Evolutionary conservation across 2,888 invertebrate genomes (phyloP).

Genomic region (Thymelicus sylvestris): DNA sequence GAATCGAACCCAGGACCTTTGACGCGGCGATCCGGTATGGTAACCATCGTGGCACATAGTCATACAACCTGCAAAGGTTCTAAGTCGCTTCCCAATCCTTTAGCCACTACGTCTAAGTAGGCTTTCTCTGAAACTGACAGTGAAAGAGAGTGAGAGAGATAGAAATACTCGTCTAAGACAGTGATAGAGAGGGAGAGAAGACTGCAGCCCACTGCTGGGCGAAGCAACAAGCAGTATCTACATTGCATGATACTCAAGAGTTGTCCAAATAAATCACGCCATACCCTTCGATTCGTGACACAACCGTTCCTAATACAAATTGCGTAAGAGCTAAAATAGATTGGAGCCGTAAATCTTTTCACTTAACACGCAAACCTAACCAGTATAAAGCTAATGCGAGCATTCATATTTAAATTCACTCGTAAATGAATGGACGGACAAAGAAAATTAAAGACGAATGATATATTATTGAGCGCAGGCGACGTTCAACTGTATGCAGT

Average conservation of each 20-base stretch:
- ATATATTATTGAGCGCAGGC: not conserved
- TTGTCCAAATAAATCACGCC: conserved; percentile 15
- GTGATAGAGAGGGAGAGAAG: too few species aligned
- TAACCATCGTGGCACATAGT: too few species aligned
- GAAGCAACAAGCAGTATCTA: conserved; percentile 7
- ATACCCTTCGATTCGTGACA: conserved; percentile 10
- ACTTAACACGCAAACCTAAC: conserved; percentile 43
- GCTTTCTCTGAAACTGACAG: too few species aligned
- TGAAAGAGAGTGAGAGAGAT: too few species aligned
- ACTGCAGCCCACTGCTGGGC: too few species aligned
- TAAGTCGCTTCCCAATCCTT: too few species aligned
- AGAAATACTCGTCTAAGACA: too few species aligned
- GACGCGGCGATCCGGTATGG: too few species aligned
- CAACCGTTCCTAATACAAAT: not conserved
- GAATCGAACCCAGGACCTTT: too few species aligned
- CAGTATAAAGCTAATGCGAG: conserved; percentile 47
- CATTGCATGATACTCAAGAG: conserved; percentile 11
- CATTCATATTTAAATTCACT: conserved; percentile 48
- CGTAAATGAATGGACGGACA: conserved; percentile 44
- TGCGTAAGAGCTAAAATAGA: conserved; percentile 6
- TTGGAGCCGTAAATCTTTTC: conserved; percentile 34
- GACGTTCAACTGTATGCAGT: conserved; percentile 16
- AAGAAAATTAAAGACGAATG: conserved; percentile 44
- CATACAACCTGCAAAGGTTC: too few species aligned
- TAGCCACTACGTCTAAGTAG: too few species aligned